phyloP scores from a whole-genome alignment of 2,797 vertebrate species.

The Distichodus sexfasciatus region DNA sequence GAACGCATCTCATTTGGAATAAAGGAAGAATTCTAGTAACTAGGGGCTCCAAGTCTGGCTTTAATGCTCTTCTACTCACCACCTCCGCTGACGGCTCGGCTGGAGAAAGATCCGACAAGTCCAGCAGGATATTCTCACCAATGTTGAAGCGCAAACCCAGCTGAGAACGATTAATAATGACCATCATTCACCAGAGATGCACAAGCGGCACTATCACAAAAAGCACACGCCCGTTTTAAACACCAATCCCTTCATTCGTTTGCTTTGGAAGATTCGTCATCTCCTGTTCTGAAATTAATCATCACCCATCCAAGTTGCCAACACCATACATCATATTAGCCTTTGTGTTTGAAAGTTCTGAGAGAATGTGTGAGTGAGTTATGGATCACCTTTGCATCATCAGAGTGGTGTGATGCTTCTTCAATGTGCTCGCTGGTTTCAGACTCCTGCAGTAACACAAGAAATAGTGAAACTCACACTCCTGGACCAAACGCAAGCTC shows the following conservation, averaged over 20 bases:
- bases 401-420: slow-evolving; percentile 46
- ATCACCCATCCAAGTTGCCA: too few species aligned
- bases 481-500: neutral
- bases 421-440: slow-evolving; percentile 50
- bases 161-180: slow-evolving; percentile 39
- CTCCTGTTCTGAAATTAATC: too few species aligned
- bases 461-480: neutral
- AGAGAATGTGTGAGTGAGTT: too few species aligned
- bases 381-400: slow-evolving; percentile 65
- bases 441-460: slow-evolving; percentile 56
- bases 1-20: too few species aligned
- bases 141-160: slow-evolving; percentile 52
- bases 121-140: slow-evolving; percentile 64
- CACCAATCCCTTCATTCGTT: neutral
- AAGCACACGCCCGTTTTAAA: neutral
- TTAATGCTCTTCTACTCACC: too few species aligned
- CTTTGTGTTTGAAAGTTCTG: neutral
- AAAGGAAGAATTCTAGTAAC: too few species aligned
- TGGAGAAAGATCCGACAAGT: slow-evolving; percentile 57
- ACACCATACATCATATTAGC: neutral
- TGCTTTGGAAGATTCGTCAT: too few species aligned
- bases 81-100: slow-evolving; percentile 32
- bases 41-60: too few species aligned
- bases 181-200: neutral
- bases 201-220: neutral